A percentile compares a stretch with the other conserved stretches of the same genome.
Evolutionary conservation across 2,888 invertebrate genomes (phyloP).

Genomic region (Choreutis nemorana): DNA sequence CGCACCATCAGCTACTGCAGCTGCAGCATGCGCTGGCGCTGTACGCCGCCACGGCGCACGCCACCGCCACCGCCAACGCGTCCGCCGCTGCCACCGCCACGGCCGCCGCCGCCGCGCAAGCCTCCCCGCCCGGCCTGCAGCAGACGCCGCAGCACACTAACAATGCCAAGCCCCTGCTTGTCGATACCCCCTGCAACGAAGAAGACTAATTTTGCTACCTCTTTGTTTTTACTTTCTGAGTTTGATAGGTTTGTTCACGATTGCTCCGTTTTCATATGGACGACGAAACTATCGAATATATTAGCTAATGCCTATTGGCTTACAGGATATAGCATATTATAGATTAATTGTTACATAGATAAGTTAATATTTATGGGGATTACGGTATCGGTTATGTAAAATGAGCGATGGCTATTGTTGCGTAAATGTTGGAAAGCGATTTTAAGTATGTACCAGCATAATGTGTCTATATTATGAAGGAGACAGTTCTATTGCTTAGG

Average conservation of each 20-base stretch:
- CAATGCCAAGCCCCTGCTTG: conserved; percentile 45
- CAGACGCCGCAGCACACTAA: conserved; percentile 26
- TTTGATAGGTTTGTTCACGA: conserved; percentile 27
- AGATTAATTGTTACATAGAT: conserved; percentile 32
- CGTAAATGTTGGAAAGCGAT: conserved; percentile 45
- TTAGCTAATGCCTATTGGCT: conserved; percentile 49
- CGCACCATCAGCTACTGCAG: conserved; percentile 56
- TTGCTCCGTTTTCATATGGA: conserved; percentile 8
- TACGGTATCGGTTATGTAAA: conserved; percentile 46
- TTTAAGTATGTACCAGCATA: conserved; percentile 31
- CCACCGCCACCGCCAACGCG: conserved; percentile 45
- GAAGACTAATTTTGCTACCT: too few relatives aligned
- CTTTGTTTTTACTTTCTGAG: too few relatives aligned
- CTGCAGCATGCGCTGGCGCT: conserved; percentile 56
- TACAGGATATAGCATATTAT: conserved; percentile 45
- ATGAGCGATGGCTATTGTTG: conserved; percentile 53
- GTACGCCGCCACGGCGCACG: conserved; percentile 55
- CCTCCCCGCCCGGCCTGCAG: conserved; percentile 26
- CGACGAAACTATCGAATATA: conserved; percentile 28
- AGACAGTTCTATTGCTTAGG: conserved; percentile 31
- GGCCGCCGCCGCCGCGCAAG: conserved; percentile 22
- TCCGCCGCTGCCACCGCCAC: conserved; percentile 22
- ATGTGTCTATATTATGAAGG: conserved; percentile 20
- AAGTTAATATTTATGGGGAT: conserved; percentile 51
- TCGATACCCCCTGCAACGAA: conserved; percentile 53